Evolutionary conservation across 1,140 invertebrate species (phyloP), one percentile per base, ranked within the genome.

Genomic region (Manduca sexta): DNA sequence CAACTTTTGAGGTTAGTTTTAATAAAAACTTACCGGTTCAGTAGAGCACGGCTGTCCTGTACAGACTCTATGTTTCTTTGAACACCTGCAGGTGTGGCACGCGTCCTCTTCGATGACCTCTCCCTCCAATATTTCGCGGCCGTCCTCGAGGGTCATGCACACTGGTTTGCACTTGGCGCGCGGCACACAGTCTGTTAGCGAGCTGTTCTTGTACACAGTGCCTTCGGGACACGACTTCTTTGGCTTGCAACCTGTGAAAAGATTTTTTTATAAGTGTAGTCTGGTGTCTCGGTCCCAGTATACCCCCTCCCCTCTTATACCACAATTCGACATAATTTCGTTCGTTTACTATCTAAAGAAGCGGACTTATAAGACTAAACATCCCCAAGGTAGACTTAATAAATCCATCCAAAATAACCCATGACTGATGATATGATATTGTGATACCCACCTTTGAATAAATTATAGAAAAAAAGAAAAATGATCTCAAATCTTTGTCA

Each of bases 1-100:
- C n/a, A n/a, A n/a, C n/a, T n/a, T n/a, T n/a, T n/a, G n/a, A n/a
- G n/a, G 35, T n/a, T 5, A 11, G 13, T 12, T 42, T n/a, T n/a
- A 42, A 42, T 1, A 12, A 35, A 30, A 8, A 58, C 54, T 66
- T 26, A 83, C 80, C 42, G 45, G 13, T 16, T 57, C 56, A 46
- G 52, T 85, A 12, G 75, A 74, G 59, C 92, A 94, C 7, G 93
- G 91, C 37, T 89, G 87, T 11, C 93, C 93, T 51, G 88, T 90
- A 59, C 93, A 95, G 1, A 90, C 84, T 57, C 90, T 88, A 47
- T 90, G 87, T 1, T 91, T 89, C 47, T 90, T 88, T 6, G 90
- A 91, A 56, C 93, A 95, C 48, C 88, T 89, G 62, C 94, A 96
- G 0, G 89, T 91, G 59, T 95, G 92, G 73, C 94, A 97, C 0